Evolutionary conservation across 2,113 vertebrate species (phyloP).

Genomic region (Phyllopteryx taeniolatus): DNA sequence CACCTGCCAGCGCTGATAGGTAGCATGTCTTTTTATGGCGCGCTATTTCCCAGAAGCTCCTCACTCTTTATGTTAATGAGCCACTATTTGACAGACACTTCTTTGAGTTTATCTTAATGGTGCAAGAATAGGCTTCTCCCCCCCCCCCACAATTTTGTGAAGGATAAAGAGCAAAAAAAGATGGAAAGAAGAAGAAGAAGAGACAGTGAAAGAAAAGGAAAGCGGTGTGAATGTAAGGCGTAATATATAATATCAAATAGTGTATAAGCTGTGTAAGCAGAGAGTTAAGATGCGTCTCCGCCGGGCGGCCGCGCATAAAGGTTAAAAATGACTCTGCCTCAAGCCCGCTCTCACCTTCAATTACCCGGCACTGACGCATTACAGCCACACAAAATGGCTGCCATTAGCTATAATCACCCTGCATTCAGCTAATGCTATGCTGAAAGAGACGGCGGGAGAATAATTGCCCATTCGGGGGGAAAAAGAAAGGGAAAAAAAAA

Average conservation of each 20-base stretch:
- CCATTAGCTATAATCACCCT: conserved; percentile 63
- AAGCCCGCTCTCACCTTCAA: conserved; percentile 48
- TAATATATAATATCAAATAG: background rate
- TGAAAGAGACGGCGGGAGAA: conserved; percentile 33
- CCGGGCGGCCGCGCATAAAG: conserved; percentile 40
- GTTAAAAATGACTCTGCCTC: conserved; percentile 52
- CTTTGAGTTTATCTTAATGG: background rate
- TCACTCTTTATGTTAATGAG: background rate
- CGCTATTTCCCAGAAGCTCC: background rate
- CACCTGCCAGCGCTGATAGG: background rate
- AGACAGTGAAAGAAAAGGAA: background rate
- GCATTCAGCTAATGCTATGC: conserved; percentile 47
- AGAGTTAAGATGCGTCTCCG: conserved; percentile 24
- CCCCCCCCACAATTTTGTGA: no score
- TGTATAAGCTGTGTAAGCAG: conserved; percentile 15
- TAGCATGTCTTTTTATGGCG: background rate
- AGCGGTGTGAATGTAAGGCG: background rate
- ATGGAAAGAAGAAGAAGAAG: background rate
- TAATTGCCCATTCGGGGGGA: conserved; percentile 37
- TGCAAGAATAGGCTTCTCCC: background rate
- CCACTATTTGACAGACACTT: background rate
- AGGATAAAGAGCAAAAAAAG: background rate
- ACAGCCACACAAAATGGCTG: conserved; percentile 60
- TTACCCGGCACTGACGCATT: conserved; percentile 55
- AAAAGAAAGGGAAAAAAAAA: background rate